These are phyloP conservation scores for Chrysolina oricalcia DNA, from an alignment of 2,888 invertebrate genomes.

Conservation along the genomic window DNA sequence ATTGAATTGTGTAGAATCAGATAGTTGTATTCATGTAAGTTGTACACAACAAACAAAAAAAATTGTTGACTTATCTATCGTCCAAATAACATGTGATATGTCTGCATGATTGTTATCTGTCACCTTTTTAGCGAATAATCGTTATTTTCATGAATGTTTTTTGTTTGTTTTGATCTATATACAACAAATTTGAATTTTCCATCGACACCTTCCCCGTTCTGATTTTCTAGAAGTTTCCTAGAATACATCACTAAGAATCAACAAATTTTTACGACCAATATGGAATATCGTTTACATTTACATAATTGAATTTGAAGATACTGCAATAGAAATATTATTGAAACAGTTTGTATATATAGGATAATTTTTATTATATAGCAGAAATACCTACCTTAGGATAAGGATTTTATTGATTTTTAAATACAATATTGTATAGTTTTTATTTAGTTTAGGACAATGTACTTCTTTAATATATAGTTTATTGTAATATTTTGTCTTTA, in stretches of 20 bases:
- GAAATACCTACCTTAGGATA: slow-evolving; percentile 63
- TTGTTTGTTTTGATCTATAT: slow-evolving; percentile 52
- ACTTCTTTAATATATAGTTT: slow-evolving; percentile 68
- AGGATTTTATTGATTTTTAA: slow-evolving; percentile 64
- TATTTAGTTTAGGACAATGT: slow-evolving; percentile 67
- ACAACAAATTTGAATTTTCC: neutral
- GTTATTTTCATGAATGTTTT: slow-evolving; percentile 59
- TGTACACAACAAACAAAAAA: slow-evolving; percentile 53
- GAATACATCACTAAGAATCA: slow-evolving; percentile 47
- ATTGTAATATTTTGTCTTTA: slow-evolving; percentile 69
- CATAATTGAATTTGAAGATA: slow-evolving; percentile 59
- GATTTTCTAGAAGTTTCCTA: slow-evolving; percentile 43
- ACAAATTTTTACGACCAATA: slow-evolving; percentile 23
- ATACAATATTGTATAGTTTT: slow-evolving; percentile 67
- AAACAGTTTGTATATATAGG: slow-evolving; percentile 63
- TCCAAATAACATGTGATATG: slow-evolving; percentile 65
- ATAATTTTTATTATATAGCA: slow-evolving; percentile 63
- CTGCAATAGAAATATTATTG: slow-evolving; percentile 59
- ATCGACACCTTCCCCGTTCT: slow-evolving; percentile 36
- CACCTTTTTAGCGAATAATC: slow-evolving; percentile 55
- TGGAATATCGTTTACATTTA: slow-evolving; percentile 31
- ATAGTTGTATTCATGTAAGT: slow-evolving; percentile 49
- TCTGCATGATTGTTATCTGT: slow-evolving; percentile 61
- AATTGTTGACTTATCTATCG: slow-evolving; percentile 56
- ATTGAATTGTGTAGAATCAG: slow-evolving; percentile 48